Conservation (phyloP, 2,888 invertebrate genomes). For the Emesis castigata region DNA sequence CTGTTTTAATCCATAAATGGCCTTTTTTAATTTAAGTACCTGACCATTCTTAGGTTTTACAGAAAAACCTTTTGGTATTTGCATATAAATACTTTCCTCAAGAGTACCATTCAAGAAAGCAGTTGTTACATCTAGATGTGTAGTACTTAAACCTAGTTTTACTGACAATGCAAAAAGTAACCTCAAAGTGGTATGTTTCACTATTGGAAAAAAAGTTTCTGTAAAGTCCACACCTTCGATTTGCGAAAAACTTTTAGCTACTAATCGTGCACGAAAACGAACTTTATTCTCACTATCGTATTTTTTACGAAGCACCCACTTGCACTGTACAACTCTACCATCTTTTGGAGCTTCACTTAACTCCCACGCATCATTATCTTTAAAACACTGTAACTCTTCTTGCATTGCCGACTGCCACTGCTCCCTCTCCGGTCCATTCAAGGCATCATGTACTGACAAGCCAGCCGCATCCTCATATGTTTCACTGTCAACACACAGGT, state of each 20-base stretch:
- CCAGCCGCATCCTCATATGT: background rate
- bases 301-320: background rate
- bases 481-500: background rate
- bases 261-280: background rate
- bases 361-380: background rate
- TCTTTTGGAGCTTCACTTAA: background rate
- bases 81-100: constrained; percentile 54
- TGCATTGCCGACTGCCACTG: background rate
- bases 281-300: background rate
- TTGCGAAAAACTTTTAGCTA: background rate
- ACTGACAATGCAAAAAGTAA: background rate
- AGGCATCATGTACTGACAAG: background rate
- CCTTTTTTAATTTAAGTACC: background rate
- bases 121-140: constrained; percentile 26
- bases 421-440: background rate
- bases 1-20: background rate
- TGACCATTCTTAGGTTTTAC: background rate
- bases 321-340: background rate
- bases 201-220: background rate
- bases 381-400: background rate
- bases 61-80: constrained; percentile 23
- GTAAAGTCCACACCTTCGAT: background rate
- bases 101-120: constrained; percentile 45
- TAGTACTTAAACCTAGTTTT: constrained; percentile 43
- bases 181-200: background rate